Conservation (phyloP, 1,140 invertebrate genomes). For the Belonocnema kinseyi region DNA sequence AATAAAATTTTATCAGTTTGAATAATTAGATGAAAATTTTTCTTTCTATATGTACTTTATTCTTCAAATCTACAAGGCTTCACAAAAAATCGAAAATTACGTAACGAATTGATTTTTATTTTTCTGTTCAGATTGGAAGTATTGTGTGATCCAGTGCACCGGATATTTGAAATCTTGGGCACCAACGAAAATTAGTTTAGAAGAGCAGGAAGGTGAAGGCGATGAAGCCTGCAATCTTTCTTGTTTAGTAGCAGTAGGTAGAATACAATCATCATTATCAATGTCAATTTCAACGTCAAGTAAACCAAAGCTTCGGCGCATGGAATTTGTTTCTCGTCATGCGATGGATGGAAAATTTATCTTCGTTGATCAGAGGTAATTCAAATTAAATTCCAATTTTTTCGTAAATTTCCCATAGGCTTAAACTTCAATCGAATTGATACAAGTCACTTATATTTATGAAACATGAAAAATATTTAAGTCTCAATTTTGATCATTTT, state of each 20-base stretch:
- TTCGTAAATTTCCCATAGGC: background rate
- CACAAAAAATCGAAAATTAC: too few species aligned
- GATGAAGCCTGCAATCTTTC: constrained; percentile 88
- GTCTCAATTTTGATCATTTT: background rate
- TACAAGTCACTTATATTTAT: background rate
- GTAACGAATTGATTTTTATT: background rate
- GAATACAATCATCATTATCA: constrained; percentile 77
- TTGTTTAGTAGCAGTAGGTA: constrained; percentile 89
- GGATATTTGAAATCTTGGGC: constrained; percentile 96
- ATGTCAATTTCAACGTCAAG: constrained; percentile 53
- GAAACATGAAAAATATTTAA: background rate
- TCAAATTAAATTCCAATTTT: background rate
- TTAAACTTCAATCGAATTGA: background rate
- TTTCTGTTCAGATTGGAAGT: constrained; percentile 81
- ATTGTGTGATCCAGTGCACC: constrained; percentile 89
- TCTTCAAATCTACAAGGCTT: too few species aligned
- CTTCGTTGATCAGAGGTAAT: constrained; percentile 93
- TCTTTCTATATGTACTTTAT: too few species aligned
- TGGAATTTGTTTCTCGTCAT: constrained; percentile 95
- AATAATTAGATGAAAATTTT: too few species aligned
- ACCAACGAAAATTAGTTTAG: constrained; percentile 84
- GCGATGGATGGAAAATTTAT: constrained; percentile 97
- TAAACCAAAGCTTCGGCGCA: constrained; percentile 61
- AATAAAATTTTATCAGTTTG: too few species aligned
- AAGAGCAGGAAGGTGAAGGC: constrained; percentile 80